These are phyloP conservation scores for Crepidodera aurea DNA, from an alignment of 2,888 invertebrate genomes.

Conservation along the genomic window DNA sequence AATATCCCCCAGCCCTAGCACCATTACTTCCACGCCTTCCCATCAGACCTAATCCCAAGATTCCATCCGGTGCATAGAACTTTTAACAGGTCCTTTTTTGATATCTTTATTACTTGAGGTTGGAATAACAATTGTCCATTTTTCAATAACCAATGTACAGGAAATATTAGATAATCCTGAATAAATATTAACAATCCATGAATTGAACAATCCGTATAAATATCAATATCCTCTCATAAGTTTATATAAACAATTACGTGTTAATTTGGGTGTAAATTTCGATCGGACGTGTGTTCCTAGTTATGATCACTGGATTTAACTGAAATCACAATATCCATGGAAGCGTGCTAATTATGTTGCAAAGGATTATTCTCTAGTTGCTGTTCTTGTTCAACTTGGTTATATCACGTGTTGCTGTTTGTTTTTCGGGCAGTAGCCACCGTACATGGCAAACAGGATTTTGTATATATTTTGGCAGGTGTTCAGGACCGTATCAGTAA, in stretches of 20 bases:
- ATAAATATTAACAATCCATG: too few relatives aligned
- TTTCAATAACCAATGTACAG: too few relatives aligned
- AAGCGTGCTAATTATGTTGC: slow-evolving; percentile 36
- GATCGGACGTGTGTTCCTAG: slow-evolving; percentile 36
- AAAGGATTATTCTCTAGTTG: slow-evolving; percentile 32
- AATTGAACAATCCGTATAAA: neutral
- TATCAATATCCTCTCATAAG: neutral
- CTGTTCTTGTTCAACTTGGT: slow-evolving; percentile 20
- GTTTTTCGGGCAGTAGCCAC: slow-evolving; percentile 4
- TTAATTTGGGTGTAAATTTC: slow-evolving; percentile 29
- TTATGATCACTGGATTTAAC: slow-evolving; percentile 42
- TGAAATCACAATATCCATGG: slow-evolving; percentile 38
- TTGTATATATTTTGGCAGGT: neutral
- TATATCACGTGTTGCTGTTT: slow-evolving; percentile 29
- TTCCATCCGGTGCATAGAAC: too few relatives aligned
- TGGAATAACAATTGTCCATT: too few relatives aligned
- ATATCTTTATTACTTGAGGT: too few relatives aligned
- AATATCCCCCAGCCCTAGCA: too few relatives aligned
- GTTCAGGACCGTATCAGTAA: neutral
- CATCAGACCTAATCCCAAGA: too few relatives aligned
- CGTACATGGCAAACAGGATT: neutral
- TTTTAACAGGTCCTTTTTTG: too few relatives aligned
- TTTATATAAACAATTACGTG: slow-evolving; percentile 27
- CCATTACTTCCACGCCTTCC: too few relatives aligned
- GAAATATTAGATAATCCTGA: too few relatives aligned